Conservation (phyloP, 1,140 invertebrate species). For the Diorhabda carinulata region DNA sequence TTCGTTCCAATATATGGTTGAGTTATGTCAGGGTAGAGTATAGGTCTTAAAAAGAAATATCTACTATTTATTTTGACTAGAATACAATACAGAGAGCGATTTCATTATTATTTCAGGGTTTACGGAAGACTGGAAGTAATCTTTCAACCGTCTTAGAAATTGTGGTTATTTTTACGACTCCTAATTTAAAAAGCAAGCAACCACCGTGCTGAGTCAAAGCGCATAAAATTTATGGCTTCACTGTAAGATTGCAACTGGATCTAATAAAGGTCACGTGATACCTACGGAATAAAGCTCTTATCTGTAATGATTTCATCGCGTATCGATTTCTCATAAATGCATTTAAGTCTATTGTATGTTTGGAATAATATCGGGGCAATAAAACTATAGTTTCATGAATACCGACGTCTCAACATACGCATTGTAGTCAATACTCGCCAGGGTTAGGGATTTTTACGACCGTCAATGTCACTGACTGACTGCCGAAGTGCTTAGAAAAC, state of each 20-base stretch:
- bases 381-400: conserved; percentile 8
- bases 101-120: conserved; percentile 12
- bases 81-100: conserved; percentile 13
- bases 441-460: conserved; percentile 1
- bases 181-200: conserved; percentile 22
- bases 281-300: conserved; percentile 10
- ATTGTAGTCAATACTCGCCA: background rate
- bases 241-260: conserved; percentile 23
- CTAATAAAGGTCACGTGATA: conserved; percentile 16
- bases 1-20: background rate
- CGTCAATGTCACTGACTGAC: background rate
- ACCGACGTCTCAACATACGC: background rate
- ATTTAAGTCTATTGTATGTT: conserved; percentile 8
- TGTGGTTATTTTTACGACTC: conserved; percentile 17
- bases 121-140: conserved; percentile 5
- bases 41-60: background rate
- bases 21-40: background rate
- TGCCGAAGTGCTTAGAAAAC: background rate
- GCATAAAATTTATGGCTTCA: conserved; percentile 23
- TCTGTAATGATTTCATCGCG: conserved; percentile 16
- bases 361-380: conserved; percentile 5
- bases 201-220: conserved; percentile 15
- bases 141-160: conserved; percentile 6
- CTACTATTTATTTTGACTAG: background rate
- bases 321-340: conserved; percentile 16